Base-by-base conservation (phyloP, 2,797 vertebrate genomes). In the Scolopax rusticola region DNA sequence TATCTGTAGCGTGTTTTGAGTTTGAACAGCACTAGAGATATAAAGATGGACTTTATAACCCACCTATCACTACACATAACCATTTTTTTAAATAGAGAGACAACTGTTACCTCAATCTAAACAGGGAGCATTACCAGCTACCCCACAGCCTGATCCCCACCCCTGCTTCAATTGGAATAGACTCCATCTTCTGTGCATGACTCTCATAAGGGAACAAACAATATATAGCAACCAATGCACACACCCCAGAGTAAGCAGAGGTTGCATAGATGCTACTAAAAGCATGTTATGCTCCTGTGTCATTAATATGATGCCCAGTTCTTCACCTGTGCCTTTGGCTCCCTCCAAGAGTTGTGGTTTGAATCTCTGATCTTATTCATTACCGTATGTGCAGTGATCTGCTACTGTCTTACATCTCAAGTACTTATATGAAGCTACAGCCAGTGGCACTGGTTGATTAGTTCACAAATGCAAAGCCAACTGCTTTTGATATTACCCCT, bases 401-500 rank as follows among this genome's bases (percentile, higher is more conserved):
- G 74, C 1, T 1, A 45, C 23, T 3, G 0, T 36, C 53, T 74
- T 56, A 45, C 7, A 48, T 30, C 43, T 63, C 3, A 2, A 50
- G 48, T 47, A 17, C 47, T 54, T 61, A 61, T 2, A 32, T 8
- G 33, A 84, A 9, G 9, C 47, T 68, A 43, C 32, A 78, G 57
- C 18, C n/a, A 83, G 40, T 14, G 18, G 36, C 71, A 77, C n/a
- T 9, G 43, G 40, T 12, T 63, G 38, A 43, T 80, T 61, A 48
- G 64, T 89, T 75, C 51, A 61, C 33, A 87, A 84, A 83, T 47
- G 57, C 27, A 89, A 81, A 69, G 59, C 36, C n/a, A 65, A 41
- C 4, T 45, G 28, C 23, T 75, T 92, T 83, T 91, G 36, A 16
- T 73, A 25, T 30, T 51, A 76, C 17, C 14, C 20, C 41, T 51